A percentile compares a stretch with the other conserved stretches of the same genome.
These are phyloP conservation scores for Geotrypetes seraphini DNA, from an alignment of 2,797 vertebrate species.

Conservation along the genomic window DNA sequence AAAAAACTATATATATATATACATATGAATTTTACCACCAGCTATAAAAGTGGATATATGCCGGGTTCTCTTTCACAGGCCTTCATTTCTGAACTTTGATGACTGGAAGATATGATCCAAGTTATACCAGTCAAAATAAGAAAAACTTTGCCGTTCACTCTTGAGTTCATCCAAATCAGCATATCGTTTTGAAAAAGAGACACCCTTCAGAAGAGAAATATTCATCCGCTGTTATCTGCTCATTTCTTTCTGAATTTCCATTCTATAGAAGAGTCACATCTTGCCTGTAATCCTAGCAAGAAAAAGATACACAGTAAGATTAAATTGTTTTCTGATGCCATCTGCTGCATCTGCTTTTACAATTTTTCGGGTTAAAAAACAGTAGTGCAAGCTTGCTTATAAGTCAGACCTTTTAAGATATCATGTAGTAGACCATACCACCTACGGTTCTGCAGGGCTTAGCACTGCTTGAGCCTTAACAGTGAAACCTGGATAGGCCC, in stretches of 20 bases:
- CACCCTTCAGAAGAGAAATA: conserved; percentile 23
- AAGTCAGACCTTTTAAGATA: too few species aligned
- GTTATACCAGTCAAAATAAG: conserved; percentile 37
- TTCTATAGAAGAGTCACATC: conserved; percentile 42
- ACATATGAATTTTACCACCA: too few species aligned
- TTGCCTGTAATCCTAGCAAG: conserved; percentile 38
- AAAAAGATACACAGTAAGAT: background rate
- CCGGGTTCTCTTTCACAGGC: conserved; percentile 53
- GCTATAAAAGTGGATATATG: conserved; percentile 33
- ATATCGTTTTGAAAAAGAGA: conserved; percentile 45
- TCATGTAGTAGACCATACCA: too few species aligned
- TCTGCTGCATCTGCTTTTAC: background rate
- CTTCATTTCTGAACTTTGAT: conserved; percentile 33
- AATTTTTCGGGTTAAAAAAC: background rate
- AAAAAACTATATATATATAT: conserved; percentile 60
- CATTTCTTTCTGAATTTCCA: conserved; percentile 49
- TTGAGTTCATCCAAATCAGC: conserved; percentile 48
- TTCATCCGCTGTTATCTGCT: conserved; percentile 47
- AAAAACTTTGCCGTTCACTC: conserved; percentile 34
- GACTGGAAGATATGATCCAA: conserved; percentile 36
- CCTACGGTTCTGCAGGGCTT: too few species aligned
- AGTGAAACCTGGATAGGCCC: too few species aligned
- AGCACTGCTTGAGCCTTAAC: too few species aligned
- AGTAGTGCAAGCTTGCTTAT: background rate
- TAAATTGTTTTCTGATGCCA: background rate